These are phyloP conservation scores for Oreochromis aureus DNA, from an alignment of 2,113 vertebrate genomes.

Conservation along the genomic window DNA sequence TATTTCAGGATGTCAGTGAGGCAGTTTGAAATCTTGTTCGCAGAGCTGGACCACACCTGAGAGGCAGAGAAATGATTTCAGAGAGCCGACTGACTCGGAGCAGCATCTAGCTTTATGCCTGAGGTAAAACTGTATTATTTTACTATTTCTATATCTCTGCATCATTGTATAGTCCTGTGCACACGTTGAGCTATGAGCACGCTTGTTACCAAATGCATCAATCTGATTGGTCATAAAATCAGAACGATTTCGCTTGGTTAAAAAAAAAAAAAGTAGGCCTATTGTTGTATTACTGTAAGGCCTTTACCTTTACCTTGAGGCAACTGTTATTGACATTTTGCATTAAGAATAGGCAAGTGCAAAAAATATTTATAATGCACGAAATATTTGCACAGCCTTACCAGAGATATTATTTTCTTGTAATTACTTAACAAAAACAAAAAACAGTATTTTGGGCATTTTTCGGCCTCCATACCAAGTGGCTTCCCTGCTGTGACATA, in stretches of 20 bases:
- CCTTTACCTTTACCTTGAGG: background rate
- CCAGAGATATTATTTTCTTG: background rate
- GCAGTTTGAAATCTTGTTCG: background rate
- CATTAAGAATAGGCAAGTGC: background rate
- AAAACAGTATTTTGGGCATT: background rate
- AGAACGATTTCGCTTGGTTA: background rate
- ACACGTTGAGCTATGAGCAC: background rate
- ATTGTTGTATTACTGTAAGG: background rate
- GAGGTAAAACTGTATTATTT: background rate
- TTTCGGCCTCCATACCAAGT: background rate
- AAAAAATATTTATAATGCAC: background rate
- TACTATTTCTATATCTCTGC: background rate
- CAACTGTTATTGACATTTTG: background rate
- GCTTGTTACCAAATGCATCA: background rate
- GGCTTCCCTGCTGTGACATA: background rate
- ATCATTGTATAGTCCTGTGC: background rate
- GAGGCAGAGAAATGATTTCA: background rate
- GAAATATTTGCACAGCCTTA: background rate
- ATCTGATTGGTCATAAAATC: background rate
- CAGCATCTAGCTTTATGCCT: background rate
- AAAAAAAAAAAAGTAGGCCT: background rate
- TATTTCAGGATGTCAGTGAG: background rate
- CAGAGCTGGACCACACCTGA: background rate
- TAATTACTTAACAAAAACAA: background rate
- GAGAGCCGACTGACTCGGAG: background rate